A percentile compares a stretch with the other conserved stretches of the same genome.
phyloP scores from a whole-genome alignment of 2,797 vertebrate genomes.

The Thaleichthys pacificus region DNA sequence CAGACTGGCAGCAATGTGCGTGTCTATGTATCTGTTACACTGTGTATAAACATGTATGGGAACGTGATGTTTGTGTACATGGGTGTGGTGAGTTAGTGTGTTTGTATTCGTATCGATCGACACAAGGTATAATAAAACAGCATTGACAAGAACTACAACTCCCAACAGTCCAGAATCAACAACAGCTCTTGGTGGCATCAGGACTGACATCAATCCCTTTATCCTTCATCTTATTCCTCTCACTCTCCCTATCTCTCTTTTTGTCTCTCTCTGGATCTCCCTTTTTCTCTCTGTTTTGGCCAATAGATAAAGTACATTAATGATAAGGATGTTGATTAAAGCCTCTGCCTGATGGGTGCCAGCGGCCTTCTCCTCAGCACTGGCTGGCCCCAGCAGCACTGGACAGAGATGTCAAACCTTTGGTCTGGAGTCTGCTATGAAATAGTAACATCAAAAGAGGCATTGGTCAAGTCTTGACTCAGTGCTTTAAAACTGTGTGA shows the following conservation, averaged over 20 bases:
- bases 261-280: constrained; percentile 33
- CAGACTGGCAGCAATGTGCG: constrained; percentile 30
- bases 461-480: no score
- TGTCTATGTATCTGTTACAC: constrained; percentile 5
- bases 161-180: no score
- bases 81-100: constrained; percentile 35
- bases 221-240: background rate
- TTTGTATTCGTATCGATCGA: constrained; percentile 24
- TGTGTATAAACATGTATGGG: background rate
- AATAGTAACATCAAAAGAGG: no score
- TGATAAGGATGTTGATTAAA: constrained; percentile 57
- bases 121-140: background rate
- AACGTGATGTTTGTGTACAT: background rate
- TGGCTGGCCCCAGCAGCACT: no score
- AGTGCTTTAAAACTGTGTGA: background rate
- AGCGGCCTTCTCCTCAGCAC: no score
- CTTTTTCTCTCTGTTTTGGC: constrained; percentile 15
- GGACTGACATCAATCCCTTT: background rate
- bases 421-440: no score
- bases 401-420: no score
- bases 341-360: constrained; percentile 32
- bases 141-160: background rate
- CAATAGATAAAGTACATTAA: constrained; percentile 31
- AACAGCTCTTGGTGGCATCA: background rate
- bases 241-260: constrained; percentile 24